A percentile compares a stretch with the other conserved stretches of the same genome.
phyloP scores from a whole-genome alignment of 2,888 invertebrate genomes.

The Siphonodentalium dalli region DNA sequence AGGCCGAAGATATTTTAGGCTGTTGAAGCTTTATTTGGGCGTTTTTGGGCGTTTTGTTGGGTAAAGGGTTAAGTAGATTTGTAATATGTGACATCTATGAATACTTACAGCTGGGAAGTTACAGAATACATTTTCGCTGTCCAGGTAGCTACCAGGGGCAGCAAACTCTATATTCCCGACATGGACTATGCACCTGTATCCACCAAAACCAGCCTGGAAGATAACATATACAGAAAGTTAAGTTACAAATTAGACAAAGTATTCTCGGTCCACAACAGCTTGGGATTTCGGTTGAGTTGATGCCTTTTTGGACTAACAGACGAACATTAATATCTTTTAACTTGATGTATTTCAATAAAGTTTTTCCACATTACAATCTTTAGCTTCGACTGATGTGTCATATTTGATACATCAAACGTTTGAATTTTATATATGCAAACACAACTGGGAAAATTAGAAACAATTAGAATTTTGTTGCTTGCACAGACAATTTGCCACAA shows the following conservation, averaged over 20 bases:
- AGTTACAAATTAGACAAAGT: background rate
- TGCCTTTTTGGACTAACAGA: background rate
- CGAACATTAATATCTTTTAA: background rate
- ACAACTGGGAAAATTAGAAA: too few species aligned
- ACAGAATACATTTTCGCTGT: conserved; percentile 24
- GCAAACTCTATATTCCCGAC: conserved; percentile 71
- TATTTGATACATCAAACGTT: too few species aligned
- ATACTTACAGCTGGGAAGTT: conserved; percentile 6
- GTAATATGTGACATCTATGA: background rate
- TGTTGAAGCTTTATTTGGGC: too few species aligned
- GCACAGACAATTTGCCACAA: too few species aligned
- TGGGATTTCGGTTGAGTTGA: background rate
- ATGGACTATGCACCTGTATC: conserved; percentile 90
- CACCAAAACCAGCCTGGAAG: conserved; percentile 72
- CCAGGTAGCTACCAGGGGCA: conserved; percentile 21
- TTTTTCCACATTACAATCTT: too few species aligned
- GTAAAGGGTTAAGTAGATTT: too few species aligned
- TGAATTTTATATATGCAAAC: too few species aligned
- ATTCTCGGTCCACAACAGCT: conserved; percentile 28
- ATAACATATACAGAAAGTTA: background rate
- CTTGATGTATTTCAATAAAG: too few species aligned
- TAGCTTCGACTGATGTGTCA: too few species aligned
- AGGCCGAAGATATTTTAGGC: too few species aligned
- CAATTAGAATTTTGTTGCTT: too few species aligned
- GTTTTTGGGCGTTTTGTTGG: too few species aligned